Conservation (phyloP, 2,888 invertebrate genomes). For the Hydraecia micacea region DNA sequence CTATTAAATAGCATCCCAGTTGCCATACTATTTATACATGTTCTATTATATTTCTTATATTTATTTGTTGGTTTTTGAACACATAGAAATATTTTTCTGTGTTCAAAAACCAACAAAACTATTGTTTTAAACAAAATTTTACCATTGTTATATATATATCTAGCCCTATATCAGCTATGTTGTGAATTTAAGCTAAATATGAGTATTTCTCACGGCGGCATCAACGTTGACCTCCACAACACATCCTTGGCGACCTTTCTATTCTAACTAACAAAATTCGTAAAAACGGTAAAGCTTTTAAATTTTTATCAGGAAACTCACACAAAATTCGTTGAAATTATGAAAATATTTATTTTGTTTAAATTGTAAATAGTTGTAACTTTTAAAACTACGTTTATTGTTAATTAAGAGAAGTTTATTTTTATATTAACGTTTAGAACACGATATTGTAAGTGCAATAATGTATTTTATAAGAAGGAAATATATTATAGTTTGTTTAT, state of each 20-base stretch:
- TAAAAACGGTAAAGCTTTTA: conserved; percentile 3
- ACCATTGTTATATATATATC: not conserved
- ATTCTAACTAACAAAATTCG: not conserved
- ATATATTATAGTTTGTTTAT: conserved; percentile 76
- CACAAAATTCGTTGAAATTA: conserved; percentile 39
- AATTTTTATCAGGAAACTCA: conserved; percentile 1
- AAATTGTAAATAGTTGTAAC: conserved; percentile 60
- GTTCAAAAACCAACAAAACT: too few species aligned
- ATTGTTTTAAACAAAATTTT: conserved; percentile 13
- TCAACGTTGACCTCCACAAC: not conserved
- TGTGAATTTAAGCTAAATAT: conserved; percentile 8
- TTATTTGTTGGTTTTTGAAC: conserved; percentile 23
- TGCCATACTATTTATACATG: conserved; percentile 51
- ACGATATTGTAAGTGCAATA: conserved; percentile 78
- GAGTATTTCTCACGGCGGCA: not conserved
- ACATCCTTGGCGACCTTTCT: not conserved
- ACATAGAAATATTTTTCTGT: not conserved
- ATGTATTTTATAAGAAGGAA: conserved; percentile 74
- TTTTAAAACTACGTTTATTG: conserved; percentile 54
- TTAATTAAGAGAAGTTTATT: conserved; percentile 66
- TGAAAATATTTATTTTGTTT: conserved; percentile 52
- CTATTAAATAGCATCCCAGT: conserved; percentile 46
- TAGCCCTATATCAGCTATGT: conserved; percentile 14
- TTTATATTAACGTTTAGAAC: conserved; percentile 73
- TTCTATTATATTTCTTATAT: conserved; percentile 3